Evolutionary conservation across 92 coral and sea anemone species (phyloP), one percentile per base, ranked within the genome.

Genomic region (Hydrozoanthus gracilis): DNA sequence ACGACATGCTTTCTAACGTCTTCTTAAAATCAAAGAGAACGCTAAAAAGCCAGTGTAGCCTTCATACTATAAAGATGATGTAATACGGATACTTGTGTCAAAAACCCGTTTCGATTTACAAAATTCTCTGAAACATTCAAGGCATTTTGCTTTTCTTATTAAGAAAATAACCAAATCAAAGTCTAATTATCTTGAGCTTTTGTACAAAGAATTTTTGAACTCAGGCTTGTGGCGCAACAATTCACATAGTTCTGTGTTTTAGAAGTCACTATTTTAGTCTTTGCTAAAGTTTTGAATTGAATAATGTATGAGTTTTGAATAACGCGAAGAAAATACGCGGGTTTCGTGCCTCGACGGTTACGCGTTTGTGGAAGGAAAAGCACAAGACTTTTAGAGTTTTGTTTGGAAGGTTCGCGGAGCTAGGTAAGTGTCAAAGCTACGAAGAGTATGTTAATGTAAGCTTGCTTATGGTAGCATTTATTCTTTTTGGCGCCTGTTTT

Each of bases 51-150:
- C 61, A 7, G 79, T 16, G 62, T 18, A 58, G 44, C 48, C 51
- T 50, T 74, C 79, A 74, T 74, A 51, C 55, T 74, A 51, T 74
- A 18, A 74, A 74, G 61, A 74, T 74, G 79, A 74, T 16, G 79
- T 74, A 74, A 74, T 74, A 3, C 16, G 49, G 0, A 60, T 50
- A 7, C 16, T 74, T 74, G 14, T 47, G 17, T n/a, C 15, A 10
- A 15, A 48, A 48, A 73, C 9, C 78, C 10, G 61, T 49, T n/a
- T 52, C 10, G 58, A 17, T 10, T 10, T 48, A 74, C 4, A n/a
- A 4, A 2, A 4, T 64, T 64, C 18, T 35, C 18, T 0, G 39
- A 64, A 16, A 58, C 39, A 27, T 27, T 27, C 39, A 0, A 27
- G 2, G 39, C 39, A 27, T 27, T 27, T 27, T 27, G 39, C 39